A percentile compares a stretch with the other conserved stretches of the same genome.
These are phyloP conservation scores for Vulpes lagopus DNA, from an alignment of 2,113 vertebrate genomes.

Conservation along the genomic window DNA sequence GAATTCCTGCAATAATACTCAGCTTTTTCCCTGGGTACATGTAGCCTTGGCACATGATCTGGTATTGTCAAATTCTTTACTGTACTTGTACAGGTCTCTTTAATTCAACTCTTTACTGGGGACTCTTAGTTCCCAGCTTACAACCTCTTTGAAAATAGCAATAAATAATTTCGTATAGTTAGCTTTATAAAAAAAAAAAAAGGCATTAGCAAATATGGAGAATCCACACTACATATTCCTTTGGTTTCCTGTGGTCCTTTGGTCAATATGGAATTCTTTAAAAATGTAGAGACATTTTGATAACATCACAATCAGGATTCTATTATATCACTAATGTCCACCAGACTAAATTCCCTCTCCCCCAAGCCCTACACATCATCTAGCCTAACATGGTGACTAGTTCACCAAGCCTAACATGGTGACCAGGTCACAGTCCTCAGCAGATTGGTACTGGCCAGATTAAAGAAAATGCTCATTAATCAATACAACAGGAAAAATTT, in stretches of 20 bases:
- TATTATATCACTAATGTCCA: neutral
- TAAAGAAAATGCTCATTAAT: neutral
- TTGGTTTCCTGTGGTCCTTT: neutral
- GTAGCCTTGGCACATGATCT: neutral
- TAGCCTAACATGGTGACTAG: neutral
- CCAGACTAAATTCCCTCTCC: neutral
- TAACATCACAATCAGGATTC: neutral
- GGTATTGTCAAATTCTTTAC: neutral
- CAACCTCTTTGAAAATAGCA: conserved; percentile 16
- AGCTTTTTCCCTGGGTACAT: neutral
- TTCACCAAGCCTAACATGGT: neutral
- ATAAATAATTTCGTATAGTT: neutral
- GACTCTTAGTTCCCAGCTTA: neutral
- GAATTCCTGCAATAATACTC: neutral
- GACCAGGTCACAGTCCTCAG: neutral
- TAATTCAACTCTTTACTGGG: neutral
- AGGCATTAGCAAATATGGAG: neutral
- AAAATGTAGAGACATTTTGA: conserved; percentile 49
- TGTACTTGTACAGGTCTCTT: neutral
- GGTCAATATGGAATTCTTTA: neutral
- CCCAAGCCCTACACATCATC: neutral
- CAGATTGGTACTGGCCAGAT: neutral
- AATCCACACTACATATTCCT: neutral
- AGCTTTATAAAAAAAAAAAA: neutral
- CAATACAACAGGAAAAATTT: neutral